Conservation (phyloP, 1,140 invertebrate species). For the Maniola jurtina region DNA sequence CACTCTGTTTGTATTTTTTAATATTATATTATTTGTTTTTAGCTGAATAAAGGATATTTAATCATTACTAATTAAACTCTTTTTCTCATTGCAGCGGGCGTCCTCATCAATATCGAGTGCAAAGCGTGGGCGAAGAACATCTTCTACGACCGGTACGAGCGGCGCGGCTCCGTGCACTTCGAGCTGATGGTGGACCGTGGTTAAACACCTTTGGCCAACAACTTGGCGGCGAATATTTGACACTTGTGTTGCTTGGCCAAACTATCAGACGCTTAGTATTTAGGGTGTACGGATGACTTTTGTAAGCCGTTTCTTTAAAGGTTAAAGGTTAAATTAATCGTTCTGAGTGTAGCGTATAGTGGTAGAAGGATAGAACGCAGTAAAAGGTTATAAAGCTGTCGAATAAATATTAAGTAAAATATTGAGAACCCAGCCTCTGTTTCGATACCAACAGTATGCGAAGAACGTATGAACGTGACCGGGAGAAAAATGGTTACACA, state of each 20-base stretch:
- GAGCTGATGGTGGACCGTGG: constrained; percentile 92
- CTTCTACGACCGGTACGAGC: constrained; percentile 89
- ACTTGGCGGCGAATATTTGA: constrained; percentile 35
- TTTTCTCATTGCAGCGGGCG: constrained; percentile 82
- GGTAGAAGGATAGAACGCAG: background rate
- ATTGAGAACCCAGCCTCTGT: too few relatives aligned
- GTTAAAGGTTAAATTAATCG: background rate
- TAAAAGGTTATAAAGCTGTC: background rate
- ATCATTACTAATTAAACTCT: too few relatives aligned
- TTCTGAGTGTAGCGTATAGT: background rate
- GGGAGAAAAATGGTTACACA: too few relatives aligned
- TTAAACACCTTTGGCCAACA: constrained; percentile 43
- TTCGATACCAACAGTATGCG: too few relatives aligned
- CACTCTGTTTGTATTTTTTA: too few relatives aligned
- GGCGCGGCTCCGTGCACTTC: constrained; percentile 96
- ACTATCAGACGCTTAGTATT: constrained; percentile 24
- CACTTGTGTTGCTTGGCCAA: constrained; percentile 32
- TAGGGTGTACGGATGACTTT: constrained; percentile 4
- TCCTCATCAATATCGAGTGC: constrained; percentile 97
- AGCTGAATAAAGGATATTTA: too few relatives aligned
- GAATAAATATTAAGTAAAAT: background rate
- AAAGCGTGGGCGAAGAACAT: constrained; percentile 98
- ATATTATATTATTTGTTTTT: too few relatives aligned
- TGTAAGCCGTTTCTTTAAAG: background rate
- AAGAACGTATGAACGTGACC: too few relatives aligned